Conservation (phyloP, 2,797 vertebrate genomes). For the Muraenolepis orangiensis region DNA sequence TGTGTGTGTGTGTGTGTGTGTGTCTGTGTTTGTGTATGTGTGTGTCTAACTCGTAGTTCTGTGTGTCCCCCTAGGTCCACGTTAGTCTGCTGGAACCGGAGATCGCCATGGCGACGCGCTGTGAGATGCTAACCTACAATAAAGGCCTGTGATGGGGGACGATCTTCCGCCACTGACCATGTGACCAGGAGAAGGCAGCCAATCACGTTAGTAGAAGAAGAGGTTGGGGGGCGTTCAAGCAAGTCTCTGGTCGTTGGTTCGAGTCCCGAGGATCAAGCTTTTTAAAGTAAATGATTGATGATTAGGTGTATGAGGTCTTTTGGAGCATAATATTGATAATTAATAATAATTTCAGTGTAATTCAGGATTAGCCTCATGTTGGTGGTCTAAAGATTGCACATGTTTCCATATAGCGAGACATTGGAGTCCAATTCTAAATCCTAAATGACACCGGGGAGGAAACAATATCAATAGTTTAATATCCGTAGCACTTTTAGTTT, state of each 20-base stretch:
- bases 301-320: background rate
- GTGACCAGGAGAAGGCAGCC: background rate
- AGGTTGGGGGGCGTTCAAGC: no score
- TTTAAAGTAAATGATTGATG: background rate
- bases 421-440: background rate
- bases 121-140: constrained; percentile 85
- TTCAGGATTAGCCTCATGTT: no score
- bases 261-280: background rate
- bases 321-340: background rate
- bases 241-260: background rate
- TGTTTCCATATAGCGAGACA: background rate
- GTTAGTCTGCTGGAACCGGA: constrained; percentile 84
- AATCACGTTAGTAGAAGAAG: background rate
- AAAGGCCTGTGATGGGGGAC: constrained; percentile 81
- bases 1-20: background rate
- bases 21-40: background rate
- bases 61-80: constrained; percentile 82
- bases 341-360: background rate
- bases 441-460: background rate
- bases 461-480: background rate
- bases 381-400: background rate
- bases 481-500: background rate
- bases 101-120: constrained; percentile 80
- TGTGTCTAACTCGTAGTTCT: constrained; percentile 40
- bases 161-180: background rate